Percentiles rank a stretch among this genome's conserved stretches.
Evolutionary conservation across 2,113 vertebrate genomes (phyloP).

Genomic region (Megaceryle maxima): DNA sequence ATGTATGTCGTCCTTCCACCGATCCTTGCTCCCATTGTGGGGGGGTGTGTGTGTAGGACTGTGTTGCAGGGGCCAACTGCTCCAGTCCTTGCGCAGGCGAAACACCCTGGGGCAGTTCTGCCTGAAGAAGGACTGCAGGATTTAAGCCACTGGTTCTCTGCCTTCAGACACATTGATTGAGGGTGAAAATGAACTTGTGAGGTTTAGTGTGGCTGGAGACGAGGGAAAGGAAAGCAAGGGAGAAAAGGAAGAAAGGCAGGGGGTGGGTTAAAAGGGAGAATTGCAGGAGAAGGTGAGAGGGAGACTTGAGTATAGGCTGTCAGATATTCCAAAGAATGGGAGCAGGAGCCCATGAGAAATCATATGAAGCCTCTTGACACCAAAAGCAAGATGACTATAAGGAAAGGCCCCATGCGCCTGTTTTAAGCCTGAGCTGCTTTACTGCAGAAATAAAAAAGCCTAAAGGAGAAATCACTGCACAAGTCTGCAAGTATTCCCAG

Average conservation of each 20-base stretch:
- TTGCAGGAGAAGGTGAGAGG: conserved; percentile 22
- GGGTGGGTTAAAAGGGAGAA: conserved; percentile 30
- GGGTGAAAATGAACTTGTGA: neutral
- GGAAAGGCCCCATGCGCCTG: conserved; percentile 9
- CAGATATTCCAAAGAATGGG: conserved; percentile 59
- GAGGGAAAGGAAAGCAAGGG: neutral
- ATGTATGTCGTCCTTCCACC: conserved; percentile 69
- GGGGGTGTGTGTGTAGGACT: conserved; percentile 3
- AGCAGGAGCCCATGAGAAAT: conserved; percentile 53
- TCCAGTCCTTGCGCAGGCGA: neutral
- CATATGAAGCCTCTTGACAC: conserved; percentile 43
- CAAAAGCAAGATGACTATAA: conserved; percentile 48
- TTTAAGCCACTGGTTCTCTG: conserved; percentile 9
- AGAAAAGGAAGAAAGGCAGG: conserved; percentile 28
- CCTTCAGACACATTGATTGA: conserved; percentile 27
- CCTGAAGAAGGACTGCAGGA: neutral
- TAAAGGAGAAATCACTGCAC: neutral
- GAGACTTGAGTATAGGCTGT: conserved; percentile 39
- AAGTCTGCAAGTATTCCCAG: neutral
- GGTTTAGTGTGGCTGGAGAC: conserved; percentile 40
- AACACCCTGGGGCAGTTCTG: neutral
- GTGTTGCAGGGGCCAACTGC: neutral
- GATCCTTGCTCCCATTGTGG: conserved; percentile 49
- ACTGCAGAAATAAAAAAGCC: neutral
- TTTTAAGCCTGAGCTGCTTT: conserved; percentile 11